Conservation (phyloP, 2,888 invertebrate species). For the Ecdyonurus torrentis region DNA sequence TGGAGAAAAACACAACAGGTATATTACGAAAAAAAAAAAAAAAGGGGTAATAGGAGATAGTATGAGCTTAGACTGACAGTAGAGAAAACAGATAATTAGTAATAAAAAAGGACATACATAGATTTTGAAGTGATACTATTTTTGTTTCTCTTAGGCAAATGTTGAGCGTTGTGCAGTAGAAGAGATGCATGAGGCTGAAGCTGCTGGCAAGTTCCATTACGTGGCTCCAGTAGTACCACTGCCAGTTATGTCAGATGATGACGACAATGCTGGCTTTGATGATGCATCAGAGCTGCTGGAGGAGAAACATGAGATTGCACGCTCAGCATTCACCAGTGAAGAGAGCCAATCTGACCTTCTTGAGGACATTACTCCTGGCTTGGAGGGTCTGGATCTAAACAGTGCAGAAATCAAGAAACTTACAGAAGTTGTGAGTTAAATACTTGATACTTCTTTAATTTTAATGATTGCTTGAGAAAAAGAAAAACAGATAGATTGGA, state of each 20-base stretch:
- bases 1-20: too few relatives aligned
- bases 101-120: background rate
- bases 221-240: conserved; percentile 11
- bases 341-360: background rate
- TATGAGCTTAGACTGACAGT: background rate
- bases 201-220: conserved; percentile 31
- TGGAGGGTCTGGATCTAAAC: background rate
- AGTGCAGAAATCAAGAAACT: background rate
- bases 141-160: conserved; percentile 31
- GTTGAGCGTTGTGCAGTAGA: conserved; percentile 50
- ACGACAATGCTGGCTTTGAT: conserved; percentile 10
- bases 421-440: background rate
- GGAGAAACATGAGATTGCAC: background rate
- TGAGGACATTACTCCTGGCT: background rate
- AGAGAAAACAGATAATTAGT: conserved; percentile 3
- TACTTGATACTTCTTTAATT: too few relatives aligned
- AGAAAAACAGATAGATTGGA: too few relatives aligned
- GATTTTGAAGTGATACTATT: conserved; percentile 7
- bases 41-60: background rate
- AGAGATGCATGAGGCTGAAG: conserved; percentile 48
- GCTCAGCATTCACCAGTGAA: background rate
- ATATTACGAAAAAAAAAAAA: too few relatives aligned
- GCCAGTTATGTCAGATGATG: conserved; percentile 11
- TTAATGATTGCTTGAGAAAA: too few relatives aligned
- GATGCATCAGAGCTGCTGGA: background rate